Conservation (phyloP, 2,888 invertebrate species). For the Watsonalla cultraria region DNA sequence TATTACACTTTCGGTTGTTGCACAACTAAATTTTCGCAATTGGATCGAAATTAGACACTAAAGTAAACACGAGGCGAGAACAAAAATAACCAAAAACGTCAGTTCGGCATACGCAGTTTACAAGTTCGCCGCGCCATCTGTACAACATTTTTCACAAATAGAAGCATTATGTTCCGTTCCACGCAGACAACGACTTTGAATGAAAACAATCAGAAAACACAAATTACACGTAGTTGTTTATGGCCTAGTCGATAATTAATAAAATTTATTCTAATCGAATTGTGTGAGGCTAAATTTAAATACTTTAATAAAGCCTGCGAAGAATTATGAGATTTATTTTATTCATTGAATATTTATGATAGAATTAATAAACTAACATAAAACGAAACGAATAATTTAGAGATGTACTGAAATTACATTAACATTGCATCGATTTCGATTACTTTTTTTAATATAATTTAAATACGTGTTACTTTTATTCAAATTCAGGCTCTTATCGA, state of each 20-base stretch:
- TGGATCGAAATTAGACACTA: constrained; percentile 75
- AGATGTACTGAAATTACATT: too few relatives aligned
- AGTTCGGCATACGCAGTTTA: constrained; percentile 76
- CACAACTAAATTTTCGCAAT: constrained; percentile 72
- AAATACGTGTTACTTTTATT: too few relatives aligned
- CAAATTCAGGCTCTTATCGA: too few relatives aligned
- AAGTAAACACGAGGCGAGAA: constrained; percentile 80
- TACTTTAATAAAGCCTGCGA: too few relatives aligned
- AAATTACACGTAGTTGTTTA: too few relatives aligned
- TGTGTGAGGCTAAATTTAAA: too few relatives aligned
- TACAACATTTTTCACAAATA: constrained; percentile 55
- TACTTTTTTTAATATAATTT: too few relatives aligned
- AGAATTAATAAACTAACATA: too few relatives aligned
- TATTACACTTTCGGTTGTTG: constrained; percentile 58
- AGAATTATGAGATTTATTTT: too few relatives aligned
- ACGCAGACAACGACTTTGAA: constrained; percentile 24
- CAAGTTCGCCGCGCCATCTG: constrained; percentile 74
- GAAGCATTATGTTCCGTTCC: constrained; percentile 37
- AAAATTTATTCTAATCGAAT: neutral
- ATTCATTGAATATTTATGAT: too few relatives aligned
- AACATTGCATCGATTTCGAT: too few relatives aligned
- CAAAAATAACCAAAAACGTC: constrained; percentile 80
- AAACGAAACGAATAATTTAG: too few relatives aligned
- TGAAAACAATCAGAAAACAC: neutral
- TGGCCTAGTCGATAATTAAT: neutral